Evolutionary conservation across 2,113 vertebrate species (phyloP).

Genomic region (Microcebus lehilahytsara): DNA sequence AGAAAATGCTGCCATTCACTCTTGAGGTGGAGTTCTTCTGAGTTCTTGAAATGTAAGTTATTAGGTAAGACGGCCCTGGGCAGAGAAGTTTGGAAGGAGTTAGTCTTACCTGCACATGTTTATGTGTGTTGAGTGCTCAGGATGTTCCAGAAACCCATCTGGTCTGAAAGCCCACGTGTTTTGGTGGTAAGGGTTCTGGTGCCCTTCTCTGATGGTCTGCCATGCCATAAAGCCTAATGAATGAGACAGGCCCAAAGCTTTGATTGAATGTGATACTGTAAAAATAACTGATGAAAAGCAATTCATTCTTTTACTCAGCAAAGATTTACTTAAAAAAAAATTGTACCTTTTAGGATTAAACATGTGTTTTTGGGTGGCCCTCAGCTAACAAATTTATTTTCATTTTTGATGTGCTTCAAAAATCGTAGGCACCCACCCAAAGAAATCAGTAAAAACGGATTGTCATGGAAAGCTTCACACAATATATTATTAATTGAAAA

Average conservation of each 20-base stretch:
- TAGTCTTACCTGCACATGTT: accelerated
- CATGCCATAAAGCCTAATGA: accelerated
- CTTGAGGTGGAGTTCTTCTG: background rate
- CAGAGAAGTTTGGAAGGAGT: background rate
- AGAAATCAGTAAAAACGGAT: background rate
- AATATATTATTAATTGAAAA: background rate
- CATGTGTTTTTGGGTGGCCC: background rate
- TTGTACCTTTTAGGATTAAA: background rate
- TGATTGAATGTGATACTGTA: accelerated
- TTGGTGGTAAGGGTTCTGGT: background rate
- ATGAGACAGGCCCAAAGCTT: background rate
- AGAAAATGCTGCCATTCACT: background rate
- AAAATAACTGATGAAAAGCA: background rate
- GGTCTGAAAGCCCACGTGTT: background rate
- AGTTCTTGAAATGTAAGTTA: background rate
- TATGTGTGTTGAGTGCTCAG: too few relatives aligned
- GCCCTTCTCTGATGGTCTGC: background rate
- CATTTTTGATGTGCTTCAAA: background rate
- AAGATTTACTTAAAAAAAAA: background rate
- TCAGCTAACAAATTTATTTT: background rate
- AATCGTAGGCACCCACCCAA: background rate
- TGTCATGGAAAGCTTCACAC: background rate
- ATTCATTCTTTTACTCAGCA: background rate
- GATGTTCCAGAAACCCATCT: background rate
- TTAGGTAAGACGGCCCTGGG: background rate